Conservation (phyloP, 1,140 invertebrate genomes). For the Drosophila kanapiae region DNA sequence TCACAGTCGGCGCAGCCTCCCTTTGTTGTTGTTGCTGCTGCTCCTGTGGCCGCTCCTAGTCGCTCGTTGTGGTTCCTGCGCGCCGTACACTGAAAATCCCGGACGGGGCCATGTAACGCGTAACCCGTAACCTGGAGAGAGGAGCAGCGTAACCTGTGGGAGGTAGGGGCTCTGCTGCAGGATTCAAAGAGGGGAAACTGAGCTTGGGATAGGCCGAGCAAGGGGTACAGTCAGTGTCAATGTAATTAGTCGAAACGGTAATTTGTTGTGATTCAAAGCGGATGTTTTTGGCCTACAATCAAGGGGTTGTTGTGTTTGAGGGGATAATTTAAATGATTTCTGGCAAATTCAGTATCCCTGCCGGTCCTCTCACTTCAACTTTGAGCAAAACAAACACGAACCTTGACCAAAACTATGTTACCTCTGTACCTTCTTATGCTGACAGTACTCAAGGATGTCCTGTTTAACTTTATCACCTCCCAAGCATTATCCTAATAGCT, state of each 20-base stretch:
- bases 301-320: neutral
- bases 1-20: constrained; percentile 19
- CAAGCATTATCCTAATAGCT: neutral
- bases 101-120: constrained; percentile 58
- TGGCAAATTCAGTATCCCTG: neutral
- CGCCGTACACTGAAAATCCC: constrained; percentile 64
- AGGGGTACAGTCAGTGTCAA: constrained; percentile 21
- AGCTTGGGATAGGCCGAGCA: neutral
- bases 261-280: constrained; percentile 28
- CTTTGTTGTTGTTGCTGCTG: neutral
- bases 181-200: neutral
- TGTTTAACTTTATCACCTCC: constrained; percentile 7
- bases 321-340: neutral
- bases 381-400: neutral
- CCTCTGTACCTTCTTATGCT: neutral
- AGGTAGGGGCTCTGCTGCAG: neutral
- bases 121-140: constrained; percentile 13
- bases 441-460: constrained; percentile 1
- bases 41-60: constrained; percentile 1
- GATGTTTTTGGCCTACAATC: constrained; percentile 16
- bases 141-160: neutral
- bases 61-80: constrained; percentile 48
- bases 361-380: neutral
- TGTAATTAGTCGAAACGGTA: constrained; percentile 33
- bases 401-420: constrained; percentile 2